phyloP scores from a whole-genome alignment of 2,888 invertebrate genomes.

The Melinaea menophilus region DNA sequence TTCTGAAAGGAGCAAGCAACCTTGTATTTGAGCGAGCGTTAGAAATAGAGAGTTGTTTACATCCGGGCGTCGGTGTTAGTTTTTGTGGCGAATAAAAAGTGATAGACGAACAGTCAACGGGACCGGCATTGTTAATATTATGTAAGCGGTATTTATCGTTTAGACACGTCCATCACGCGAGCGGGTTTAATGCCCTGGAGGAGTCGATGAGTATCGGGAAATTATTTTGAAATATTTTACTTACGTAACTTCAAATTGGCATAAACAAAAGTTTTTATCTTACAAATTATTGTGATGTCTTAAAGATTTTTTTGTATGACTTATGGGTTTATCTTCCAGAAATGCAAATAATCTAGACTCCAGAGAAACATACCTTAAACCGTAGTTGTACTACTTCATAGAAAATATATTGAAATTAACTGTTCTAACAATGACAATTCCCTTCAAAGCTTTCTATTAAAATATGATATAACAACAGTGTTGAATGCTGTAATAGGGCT shows the following conservation, averaged over 20 bases:
- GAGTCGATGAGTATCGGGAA: not conserved
- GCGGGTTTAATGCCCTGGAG: conserved; percentile 6
- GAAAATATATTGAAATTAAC: too few relatives aligned
- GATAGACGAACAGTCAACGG: conserved; percentile 18
- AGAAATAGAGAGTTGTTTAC: conserved; percentile 43
- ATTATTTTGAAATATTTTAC: conserved; percentile 4
- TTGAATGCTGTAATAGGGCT: conserved; percentile 2
- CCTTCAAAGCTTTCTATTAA: conserved; percentile 10
- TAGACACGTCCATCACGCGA: conserved; percentile 1
- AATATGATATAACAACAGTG: not conserved
- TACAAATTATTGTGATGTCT: too few relatives aligned
- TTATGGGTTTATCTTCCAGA: too few relatives aligned
- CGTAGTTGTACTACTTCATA: too few relatives aligned
- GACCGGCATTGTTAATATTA: conserved; percentile 14
- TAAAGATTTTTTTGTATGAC: too few relatives aligned
- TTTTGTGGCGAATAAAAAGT: conserved; percentile 30
- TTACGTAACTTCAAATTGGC: not conserved
- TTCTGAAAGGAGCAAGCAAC: not conserved
- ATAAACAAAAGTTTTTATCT: too few relatives aligned
- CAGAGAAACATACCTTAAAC: too few relatives aligned
- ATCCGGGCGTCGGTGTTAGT: conserved; percentile 33
- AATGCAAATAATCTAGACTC: too few relatives aligned
- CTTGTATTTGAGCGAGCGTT: conserved; percentile 13
- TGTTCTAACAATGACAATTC: not conserved
- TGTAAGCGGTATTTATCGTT: conserved; percentile 7